These are phyloP conservation scores for Megamerina dolium DNA, from an alignment of 2,888 invertebrate genomes.

Conservation along the genomic window DNA sequence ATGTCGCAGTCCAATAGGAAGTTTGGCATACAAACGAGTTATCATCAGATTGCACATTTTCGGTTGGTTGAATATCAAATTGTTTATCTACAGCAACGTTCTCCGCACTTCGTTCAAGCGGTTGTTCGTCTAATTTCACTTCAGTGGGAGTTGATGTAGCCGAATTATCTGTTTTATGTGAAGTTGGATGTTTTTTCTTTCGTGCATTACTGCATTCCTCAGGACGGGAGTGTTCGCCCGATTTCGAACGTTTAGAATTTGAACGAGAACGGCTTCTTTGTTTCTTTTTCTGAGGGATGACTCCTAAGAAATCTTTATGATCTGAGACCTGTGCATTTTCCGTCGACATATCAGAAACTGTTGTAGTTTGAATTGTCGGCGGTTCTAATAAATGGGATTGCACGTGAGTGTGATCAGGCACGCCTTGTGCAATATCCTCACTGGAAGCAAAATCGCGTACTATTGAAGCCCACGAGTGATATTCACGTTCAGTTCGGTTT, in stretches of 20 bases:
- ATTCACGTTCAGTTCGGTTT: no score
- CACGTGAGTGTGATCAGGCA: slow-evolving; percentile 29
- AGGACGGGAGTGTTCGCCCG: no score
- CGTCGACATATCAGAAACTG: slow-evolving; percentile 20
- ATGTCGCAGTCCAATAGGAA: slow-evolving; percentile 38
- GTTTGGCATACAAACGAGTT: slow-evolving; percentile 31
- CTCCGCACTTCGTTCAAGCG: slow-evolving; percentile 24
- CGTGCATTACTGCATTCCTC: slow-evolving; percentile 36
- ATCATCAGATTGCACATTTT: slow-evolving; percentile 11
- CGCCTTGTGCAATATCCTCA: slow-evolving; percentile 16
- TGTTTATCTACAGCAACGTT: slow-evolving; percentile 19
- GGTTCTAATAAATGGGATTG: no score
- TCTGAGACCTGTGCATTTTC: slow-evolving; percentile 25
- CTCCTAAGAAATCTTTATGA: slow-evolving; percentile 52
- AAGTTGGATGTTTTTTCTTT: slow-evolving; percentile 34
- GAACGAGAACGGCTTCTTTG: slow-evolving; percentile 53
- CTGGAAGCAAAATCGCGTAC: slow-evolving; percentile 22
- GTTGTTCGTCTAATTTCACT: not conserved
- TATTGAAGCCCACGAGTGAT: slow-evolving; percentile 33
- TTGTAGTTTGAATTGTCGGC: slow-evolving; percentile 35
- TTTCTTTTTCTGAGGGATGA: slow-evolving; percentile 49
- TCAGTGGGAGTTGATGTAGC: slow-evolving; percentile 3
- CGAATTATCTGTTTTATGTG: slow-evolving; percentile 23
- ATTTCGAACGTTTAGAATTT: slow-evolving; percentile 49
- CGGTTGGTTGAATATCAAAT: no score